Evolutionary conservation across 2,888 invertebrate genomes (phyloP).

Genomic region (Ligdia adustata): DNA sequence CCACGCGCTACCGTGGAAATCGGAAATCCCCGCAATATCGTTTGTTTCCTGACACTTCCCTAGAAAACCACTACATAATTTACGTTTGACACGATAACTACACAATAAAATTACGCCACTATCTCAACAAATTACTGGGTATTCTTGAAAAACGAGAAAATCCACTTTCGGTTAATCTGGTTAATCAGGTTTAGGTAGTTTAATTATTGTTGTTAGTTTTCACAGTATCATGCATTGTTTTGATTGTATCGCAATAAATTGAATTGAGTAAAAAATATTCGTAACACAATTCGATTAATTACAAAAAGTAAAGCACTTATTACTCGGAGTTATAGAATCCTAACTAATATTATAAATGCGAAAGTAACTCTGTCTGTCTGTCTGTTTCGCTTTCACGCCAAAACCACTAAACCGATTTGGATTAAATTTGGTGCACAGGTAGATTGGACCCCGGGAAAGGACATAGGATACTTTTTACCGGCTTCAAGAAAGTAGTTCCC

Average conservation of each 20-base stretch:
- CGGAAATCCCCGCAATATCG: slow-evolving; percentile 77
- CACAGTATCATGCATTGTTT: slow-evolving; percentile 51
- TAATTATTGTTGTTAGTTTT: slow-evolving; percentile 54
- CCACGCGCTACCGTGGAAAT: slow-evolving; percentile 59
- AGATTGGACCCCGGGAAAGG: too few relatives aligned
- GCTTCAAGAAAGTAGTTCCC: too few relatives aligned
- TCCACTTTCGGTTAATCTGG: slow-evolving; percentile 61
- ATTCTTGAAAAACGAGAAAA: slow-evolving; percentile 71
- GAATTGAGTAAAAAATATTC: slow-evolving; percentile 20
- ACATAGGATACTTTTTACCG: too few relatives aligned
- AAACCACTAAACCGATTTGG: too few relatives aligned
- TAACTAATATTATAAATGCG: too few relatives aligned
- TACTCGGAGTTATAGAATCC: too few relatives aligned
- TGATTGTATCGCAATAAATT: slow-evolving; percentile 30
- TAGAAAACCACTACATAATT: slow-evolving; percentile 51
- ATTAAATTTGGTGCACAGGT: too few relatives aligned
- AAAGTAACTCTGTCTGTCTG: too few relatives aligned
- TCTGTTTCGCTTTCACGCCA: too few relatives aligned
- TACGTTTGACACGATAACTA: slow-evolving; percentile 40
- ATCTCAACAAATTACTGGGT: slow-evolving; percentile 54
- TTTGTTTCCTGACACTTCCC: slow-evolving; percentile 69
- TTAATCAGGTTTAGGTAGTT: slow-evolving; percentile 61
- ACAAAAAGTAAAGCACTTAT: too few relatives aligned
- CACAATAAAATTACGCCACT: slow-evolving; percentile 64
- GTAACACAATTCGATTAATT: neutral